These are phyloP conservation scores for Toxotes jaculatrix DNA, from an alignment of 2,113 vertebrate genomes.

Conservation along the genomic window DNA sequence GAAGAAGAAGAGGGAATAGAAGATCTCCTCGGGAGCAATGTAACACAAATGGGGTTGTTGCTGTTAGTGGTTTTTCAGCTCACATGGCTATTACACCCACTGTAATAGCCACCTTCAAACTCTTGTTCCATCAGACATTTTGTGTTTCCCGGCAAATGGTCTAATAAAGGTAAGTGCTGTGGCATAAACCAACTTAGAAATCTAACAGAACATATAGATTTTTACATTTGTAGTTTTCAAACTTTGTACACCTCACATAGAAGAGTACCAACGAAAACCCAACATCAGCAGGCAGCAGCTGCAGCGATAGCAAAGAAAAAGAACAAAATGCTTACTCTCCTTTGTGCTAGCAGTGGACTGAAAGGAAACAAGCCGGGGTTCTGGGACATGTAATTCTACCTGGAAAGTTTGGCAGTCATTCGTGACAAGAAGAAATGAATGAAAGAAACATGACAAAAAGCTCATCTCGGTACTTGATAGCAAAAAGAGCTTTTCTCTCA, in stretches of 20 bases:
- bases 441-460: slow-evolving; percentile 40
- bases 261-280: not conserved
- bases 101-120: slow-evolving; percentile 18
- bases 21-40: slow-evolving; percentile 4
- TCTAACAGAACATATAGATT: not conserved
- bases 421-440: slow-evolving; percentile 36
- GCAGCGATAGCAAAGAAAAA: slow-evolving; percentile 2
- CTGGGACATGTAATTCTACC: slow-evolving; percentile 30
- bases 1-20: not conserved
- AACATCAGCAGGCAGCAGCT: slow-evolving; percentile 14
- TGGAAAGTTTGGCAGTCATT: slow-evolving; percentile 32
- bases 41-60: not conserved
- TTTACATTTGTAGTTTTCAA: slow-evolving; percentile 6
- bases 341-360: slow-evolving; percentile 13
- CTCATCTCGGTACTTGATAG: slow-evolving; percentile 40
- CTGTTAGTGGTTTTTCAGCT: slow-evolving; percentile 25
- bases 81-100: not conserved
- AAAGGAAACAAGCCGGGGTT: slow-evolving; percentile 19
- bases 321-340: not conserved
- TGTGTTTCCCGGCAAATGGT: not conserved
- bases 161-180: slow-evolving; percentile 1
- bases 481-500: slow-evolving; percentile 54
- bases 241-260: not conserved
- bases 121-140: not conserved
- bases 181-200: not conserved